Conservation (phyloP, 1,140 invertebrate species). For the Drosophila guanche region DNA sequence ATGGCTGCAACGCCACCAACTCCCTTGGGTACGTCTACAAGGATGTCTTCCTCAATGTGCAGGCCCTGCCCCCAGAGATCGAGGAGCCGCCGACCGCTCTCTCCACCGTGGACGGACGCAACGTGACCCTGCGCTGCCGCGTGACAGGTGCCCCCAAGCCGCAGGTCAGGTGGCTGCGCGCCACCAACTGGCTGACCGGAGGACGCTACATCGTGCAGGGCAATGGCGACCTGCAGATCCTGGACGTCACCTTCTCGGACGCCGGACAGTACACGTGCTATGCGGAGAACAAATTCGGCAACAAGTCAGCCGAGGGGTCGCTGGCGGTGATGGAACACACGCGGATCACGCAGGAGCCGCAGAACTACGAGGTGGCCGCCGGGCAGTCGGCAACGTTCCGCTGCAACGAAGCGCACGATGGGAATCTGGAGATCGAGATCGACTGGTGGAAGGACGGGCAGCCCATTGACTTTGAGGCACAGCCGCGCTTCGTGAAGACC, state of each 20-base stretch:
- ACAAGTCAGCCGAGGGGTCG: conserved; percentile 89
- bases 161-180: conserved; percentile 94
- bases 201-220: conserved; percentile 89
- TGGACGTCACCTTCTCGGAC: conserved; percentile 92
- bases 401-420: conserved; percentile 95
- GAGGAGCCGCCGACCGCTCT: conserved; percentile 91
- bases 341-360: conserved; percentile 92
- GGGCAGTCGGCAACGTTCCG: conserved; percentile 95
- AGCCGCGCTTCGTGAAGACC: conserved; percentile 91
- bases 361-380: conserved; percentile 95
- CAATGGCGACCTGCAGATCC: conserved; percentile 94
- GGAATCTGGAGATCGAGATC: conserved; percentile 91
- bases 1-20: conserved; percentile 99
- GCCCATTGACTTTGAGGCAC: conserved; percentile 93
- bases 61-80: conserved; percentile 96
- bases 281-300: conserved; percentile 96
- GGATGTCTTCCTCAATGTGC: conserved; percentile 98
- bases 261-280: conserved; percentile 95
- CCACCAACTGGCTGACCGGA: conserved; percentile 89
- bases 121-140: conserved; percentile 93
- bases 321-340: conserved; percentile 94
- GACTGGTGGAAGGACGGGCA: conserved; percentile 94
- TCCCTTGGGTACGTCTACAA: conserved; percentile 98
- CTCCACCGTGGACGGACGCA: conserved; percentile 92
- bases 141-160: conserved; percentile 98